Percentiles rank a stretch among this genome's conserved stretches.
phyloP scores from a whole-genome alignment of 2,888 invertebrate species.

The Drosophila cognata region DNA sequence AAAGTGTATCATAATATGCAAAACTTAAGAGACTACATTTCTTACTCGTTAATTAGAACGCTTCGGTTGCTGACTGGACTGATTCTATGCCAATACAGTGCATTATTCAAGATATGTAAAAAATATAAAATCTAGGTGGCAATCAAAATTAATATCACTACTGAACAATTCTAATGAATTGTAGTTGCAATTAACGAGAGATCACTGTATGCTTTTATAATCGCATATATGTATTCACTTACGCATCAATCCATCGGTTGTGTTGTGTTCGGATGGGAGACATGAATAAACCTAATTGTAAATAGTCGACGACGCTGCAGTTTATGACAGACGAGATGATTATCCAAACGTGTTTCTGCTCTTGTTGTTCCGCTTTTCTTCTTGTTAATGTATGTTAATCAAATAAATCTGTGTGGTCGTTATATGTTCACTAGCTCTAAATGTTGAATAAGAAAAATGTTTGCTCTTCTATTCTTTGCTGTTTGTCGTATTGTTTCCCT shows the following conservation, averaged over 20 bases:
- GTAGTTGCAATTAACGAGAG: background rate
- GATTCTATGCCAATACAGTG: background rate
- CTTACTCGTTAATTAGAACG: background rate
- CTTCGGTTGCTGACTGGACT: background rate
- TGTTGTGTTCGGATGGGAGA: slow-evolving; percentile 18
- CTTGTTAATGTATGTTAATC: slow-evolving; percentile 39
- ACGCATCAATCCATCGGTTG: slow-evolving; percentile 43
- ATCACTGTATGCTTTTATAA: background rate
- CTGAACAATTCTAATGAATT: background rate
- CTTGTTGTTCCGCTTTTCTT: slow-evolving; percentile 11
- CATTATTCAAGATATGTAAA: background rate
- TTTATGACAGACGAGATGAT: slow-evolving; percentile 30
- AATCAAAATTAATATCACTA: background rate
- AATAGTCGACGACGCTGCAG: slow-evolving; percentile 32
- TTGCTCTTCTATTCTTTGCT: slow-evolving; percentile 24
- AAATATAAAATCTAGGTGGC: background rate
- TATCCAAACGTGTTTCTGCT: slow-evolving; percentile 33
- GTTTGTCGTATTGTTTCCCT: slow-evolving; percentile 56
- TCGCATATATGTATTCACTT: slow-evolving; percentile 28
- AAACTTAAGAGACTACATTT: slow-evolving; percentile 2
- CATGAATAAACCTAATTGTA: slow-evolving; percentile 37
- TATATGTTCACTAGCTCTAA: slow-evolving; percentile 45
- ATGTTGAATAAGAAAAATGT: slow-evolving; percentile 32
- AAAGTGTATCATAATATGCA: slow-evolving; percentile 17
- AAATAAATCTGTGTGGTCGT: slow-evolving; percentile 37